Base-by-base conservation (phyloP, 2,113 vertebrate species). In the Tamias sibiricus region DNA sequence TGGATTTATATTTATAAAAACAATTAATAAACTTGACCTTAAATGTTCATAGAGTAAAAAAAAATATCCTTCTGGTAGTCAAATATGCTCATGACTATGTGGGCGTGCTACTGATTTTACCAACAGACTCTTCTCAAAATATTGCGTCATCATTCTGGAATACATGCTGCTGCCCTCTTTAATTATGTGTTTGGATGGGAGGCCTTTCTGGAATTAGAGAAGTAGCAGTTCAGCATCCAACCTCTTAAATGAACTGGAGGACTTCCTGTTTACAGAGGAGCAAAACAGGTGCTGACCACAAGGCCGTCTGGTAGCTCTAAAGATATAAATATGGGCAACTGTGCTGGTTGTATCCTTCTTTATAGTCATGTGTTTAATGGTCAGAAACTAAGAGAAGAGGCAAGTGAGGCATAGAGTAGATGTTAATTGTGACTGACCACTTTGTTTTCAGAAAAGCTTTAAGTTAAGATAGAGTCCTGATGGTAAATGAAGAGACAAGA, bases 141-240 rank as follows among this genome's bases (percentile, higher is more conserved):
- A 95, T 87, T 77, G 47, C 80, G 62, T 81, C 85, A 96, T 37
- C 47, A 71, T 92, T 74, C 82, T 54, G 93, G 82, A 97, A 94
- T 24, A 87, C 74, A 86, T 8, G 16, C 47, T 92, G 68, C 87
- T 89, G 30, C 66, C 64, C 92, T 92, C 83, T 87, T 95, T 96
- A 97, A 97, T 97, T 97, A 96, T 30, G 35, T 87, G 94, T 96
- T 95, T 94, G 64, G 75, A 68, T 77, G 64, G 80, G 47, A 86
- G 59, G 79, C 87, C 74, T 95, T 82, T 93, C 93, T 95, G 92
- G 66, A 97, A 92, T 52, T 54, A 83, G 42, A 95, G 59, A 96
- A 90, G 32, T 6, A 47, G 81, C 22, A 42, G 19, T 76, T 94
- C 77, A 88, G 74, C 93, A 79, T 82, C 77, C 20, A 81, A 82